A percentile compares a stretch with the other conserved stretches of the same genome.
phyloP scores from a whole-genome alignment of 1,140 invertebrate species.

The Penaeus japonicus region DNA sequence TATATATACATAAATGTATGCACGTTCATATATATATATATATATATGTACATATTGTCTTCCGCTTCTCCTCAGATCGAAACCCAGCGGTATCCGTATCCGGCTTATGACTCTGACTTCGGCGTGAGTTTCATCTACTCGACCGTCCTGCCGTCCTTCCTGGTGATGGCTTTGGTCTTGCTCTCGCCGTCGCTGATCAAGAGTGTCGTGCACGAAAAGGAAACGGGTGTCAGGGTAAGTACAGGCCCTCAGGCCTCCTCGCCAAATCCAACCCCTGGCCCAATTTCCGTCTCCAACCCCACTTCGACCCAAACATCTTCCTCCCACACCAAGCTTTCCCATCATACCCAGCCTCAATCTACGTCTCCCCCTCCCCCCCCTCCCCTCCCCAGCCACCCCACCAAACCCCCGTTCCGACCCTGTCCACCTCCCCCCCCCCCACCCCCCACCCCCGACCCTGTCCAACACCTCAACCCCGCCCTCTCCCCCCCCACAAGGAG shows the following conservation, averaged over 20 bases:
- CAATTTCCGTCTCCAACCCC: too few relatives aligned
- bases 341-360: too few relatives aligned
- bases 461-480: conserved; percentile 36
- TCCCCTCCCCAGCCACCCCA: too few relatives aligned
- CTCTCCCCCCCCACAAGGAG: conserved; percentile 61
- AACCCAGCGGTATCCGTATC: conserved; percentile 58
- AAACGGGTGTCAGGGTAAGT: conserved; percentile 66
- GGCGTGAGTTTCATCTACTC: conserved; percentile 65
- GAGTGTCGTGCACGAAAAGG: conserved; percentile 72
- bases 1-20: too few relatives aligned
- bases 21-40: neutral
- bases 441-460: neutral
- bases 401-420: too few relatives aligned
- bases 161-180: conserved; percentile 66
- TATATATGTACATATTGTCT: neutral
- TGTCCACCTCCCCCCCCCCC: too few relatives aligned
- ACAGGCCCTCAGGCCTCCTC: too few relatives aligned
- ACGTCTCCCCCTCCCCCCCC: too few relatives aligned
- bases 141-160: conserved; percentile 66
- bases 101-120: conserved; percentile 51
- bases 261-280: too few relatives aligned
- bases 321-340: too few relatives aligned
- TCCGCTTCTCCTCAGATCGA: conserved; percentile 29
- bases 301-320: too few relatives aligned
- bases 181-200: conserved; percentile 70